Percentiles rank a stretch among this genome's conserved stretches.
phyloP scores from a whole-genome alignment of 2,113 vertebrate species.

The Ammodytes marinus region DNA sequence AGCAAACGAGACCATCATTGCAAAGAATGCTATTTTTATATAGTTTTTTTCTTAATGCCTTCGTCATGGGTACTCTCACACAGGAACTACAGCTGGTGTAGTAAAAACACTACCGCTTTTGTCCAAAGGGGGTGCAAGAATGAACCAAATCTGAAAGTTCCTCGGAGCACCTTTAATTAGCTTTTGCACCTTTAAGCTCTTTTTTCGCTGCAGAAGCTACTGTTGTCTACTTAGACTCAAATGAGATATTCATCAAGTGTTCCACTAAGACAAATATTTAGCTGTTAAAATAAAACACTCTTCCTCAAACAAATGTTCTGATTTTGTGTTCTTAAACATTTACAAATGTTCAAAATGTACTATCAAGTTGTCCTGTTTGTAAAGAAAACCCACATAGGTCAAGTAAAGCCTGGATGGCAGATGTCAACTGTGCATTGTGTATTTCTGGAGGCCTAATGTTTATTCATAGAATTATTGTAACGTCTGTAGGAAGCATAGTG shows the following conservation, averaged over 20 bases:
- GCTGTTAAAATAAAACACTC: background rate
- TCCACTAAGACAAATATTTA: background rate
- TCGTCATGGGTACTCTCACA: too few relatives aligned
- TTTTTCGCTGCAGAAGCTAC: background rate
- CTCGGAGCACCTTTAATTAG: too few relatives aligned
- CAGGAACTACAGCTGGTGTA: too few relatives aligned
- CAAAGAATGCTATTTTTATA: too few relatives aligned
- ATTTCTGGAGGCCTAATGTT: conserved; percentile 27
- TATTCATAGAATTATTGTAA: conserved; percentile 34
- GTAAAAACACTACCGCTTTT: too few relatives aligned
- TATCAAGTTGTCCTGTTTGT: background rate
- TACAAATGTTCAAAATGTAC: too few relatives aligned
- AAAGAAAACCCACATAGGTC: background rate
- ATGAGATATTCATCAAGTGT: background rate
- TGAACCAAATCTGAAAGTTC: too few relatives aligned
- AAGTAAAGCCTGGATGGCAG: conserved; percentile 29
- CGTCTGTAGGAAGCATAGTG: conserved; percentile 40
- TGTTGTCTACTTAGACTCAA: background rate
- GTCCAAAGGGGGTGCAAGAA: too few relatives aligned
- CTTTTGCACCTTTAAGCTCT: too few relatives aligned
- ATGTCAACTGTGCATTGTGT: conserved; percentile 11
- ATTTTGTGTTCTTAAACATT: background rate
- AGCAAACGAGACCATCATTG: too few relatives aligned
- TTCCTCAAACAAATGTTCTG: background rate
- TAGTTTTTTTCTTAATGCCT: too few relatives aligned